A percentile compares a stretch with the other conserved stretches of the same genome.
These are phyloP conservation scores for Erannis defoliaria DNA, from an alignment of 2,888 invertebrate species.

Conservation along the genomic window DNA sequence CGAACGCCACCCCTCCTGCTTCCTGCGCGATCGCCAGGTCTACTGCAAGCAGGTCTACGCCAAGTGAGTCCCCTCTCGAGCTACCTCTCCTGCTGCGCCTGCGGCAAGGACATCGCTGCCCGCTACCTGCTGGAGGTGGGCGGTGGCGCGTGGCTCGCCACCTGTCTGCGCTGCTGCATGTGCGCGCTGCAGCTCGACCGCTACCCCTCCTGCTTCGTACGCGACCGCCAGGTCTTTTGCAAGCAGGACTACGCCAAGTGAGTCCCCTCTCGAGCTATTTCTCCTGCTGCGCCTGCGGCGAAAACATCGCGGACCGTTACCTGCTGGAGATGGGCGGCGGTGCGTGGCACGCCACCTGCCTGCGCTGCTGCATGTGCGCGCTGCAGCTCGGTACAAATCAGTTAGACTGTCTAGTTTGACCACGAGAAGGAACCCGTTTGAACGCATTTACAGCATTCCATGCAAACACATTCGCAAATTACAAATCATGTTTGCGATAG, in stretches of 20 bases:
- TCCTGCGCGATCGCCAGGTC: slow-evolving; percentile 95
- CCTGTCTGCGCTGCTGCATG: slow-evolving; percentile 96
- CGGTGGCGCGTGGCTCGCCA: slow-evolving; percentile 96
- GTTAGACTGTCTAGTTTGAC: too few species aligned
- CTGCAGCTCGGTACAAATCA: slow-evolving; percentile 94
- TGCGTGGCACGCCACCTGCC: slow-evolving; percentile 96
- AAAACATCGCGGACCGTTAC: slow-evolving; percentile 94
- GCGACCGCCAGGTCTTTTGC: slow-evolving; percentile 97
- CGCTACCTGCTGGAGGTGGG: slow-evolving; percentile 95
- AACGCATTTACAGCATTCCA: too few species aligned
- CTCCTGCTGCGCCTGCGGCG: slow-evolving; percentile 93
- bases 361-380: slow-evolving; percentile 97
- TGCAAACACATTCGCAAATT: too few species aligned
- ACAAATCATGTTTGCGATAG: too few species aligned
- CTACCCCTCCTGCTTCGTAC: slow-evolving; percentile 96
- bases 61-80: slow-evolving; percentile 88
- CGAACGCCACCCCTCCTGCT: slow-evolving; percentile 97
- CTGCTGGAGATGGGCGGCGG: slow-evolving; percentile 96
- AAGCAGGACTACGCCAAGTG: slow-evolving; percentile 98
- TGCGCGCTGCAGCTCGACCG: slow-evolving; percentile 96
- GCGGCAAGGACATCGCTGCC: slow-evolving; percentile 94
- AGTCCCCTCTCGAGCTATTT: slow-evolving; percentile 46
- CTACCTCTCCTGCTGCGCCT: slow-evolving; percentile 90
- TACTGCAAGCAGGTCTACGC: slow-evolving; percentile 98
- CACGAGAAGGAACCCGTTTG: too few species aligned